A percentile compares a stretch with the other conserved stretches of the same genome.
phyloP scores from a whole-genome alignment of 1,140 invertebrate species.

The Zaprionus lachaisei region DNA sequence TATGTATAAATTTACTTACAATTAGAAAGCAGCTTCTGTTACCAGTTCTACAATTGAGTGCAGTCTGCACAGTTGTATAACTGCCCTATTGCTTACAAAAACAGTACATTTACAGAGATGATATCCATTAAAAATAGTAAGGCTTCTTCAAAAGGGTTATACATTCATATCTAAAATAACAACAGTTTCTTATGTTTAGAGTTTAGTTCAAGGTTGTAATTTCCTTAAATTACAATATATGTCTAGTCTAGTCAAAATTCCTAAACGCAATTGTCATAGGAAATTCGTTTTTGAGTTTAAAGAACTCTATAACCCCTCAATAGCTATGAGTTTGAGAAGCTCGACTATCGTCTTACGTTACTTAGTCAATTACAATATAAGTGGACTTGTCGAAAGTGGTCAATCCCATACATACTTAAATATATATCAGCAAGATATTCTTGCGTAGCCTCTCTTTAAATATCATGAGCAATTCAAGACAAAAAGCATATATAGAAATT shows the following conservation, averaged over 20 bases:
- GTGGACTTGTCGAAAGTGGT: not conserved
- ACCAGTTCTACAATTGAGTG: slow-evolving; percentile 44
- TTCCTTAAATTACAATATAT: slow-evolving; percentile 25
- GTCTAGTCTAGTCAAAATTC: slow-evolving; percentile 6
- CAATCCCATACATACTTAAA: not conserved
- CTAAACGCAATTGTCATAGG: not conserved
- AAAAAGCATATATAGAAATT: not conserved
- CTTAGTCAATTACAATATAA: not conserved
- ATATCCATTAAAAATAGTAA: slow-evolving; percentile 65
- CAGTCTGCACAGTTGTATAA: slow-evolving; percentile 53
- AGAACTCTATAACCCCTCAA: slow-evolving; percentile 4
- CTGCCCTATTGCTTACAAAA: slow-evolving; percentile 24
- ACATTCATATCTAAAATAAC: slow-evolving; percentile 53
- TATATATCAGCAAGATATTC: slow-evolving; percentile 3
- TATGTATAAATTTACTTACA: slow-evolving; percentile 20
- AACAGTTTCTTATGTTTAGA: slow-evolving; percentile 23
- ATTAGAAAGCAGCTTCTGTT: slow-evolving; percentile 33
- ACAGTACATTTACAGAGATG: slow-evolving; percentile 45
- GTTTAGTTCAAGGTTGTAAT: slow-evolving; percentile 7
- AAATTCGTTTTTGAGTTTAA: slow-evolving; percentile 3
- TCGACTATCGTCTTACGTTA: not conserved
- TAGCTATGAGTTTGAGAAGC: slow-evolving; percentile 2
- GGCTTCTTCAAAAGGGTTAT: slow-evolving; percentile 58
- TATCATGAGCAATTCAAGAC: not conserved
- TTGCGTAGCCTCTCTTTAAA: slow-evolving; percentile 4